Evolutionary conservation across 2,113 vertebrate species (phyloP), one percentile per base, ranked within the genome.

Genomic region (Carettochelys insculpta): DNA sequence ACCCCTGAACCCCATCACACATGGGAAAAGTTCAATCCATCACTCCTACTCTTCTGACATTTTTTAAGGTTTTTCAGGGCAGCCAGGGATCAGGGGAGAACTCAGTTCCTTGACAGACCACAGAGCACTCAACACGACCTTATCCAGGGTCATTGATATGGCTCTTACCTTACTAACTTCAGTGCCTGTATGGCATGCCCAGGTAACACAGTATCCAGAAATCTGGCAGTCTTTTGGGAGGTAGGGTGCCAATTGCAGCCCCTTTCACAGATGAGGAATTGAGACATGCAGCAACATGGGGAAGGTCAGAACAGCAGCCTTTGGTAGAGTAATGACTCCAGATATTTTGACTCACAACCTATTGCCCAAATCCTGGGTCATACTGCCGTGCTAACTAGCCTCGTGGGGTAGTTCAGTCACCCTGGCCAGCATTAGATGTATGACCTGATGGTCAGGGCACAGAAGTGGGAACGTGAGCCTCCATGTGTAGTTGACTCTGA

Each of bases 91-190:
- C n/a, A 80, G 11, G 25, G 41, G 43, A n/a, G n/a, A 17, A 54
- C 51, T 45, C 22, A 75, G 27, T 45, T 45, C 41, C 51, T 54
- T 51, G 53, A 29, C 38, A 41, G 53, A 54, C 19, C 20, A 27
- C 41, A 48, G 43, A 56, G 48, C 34, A 65, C 58, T 41, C 14
- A 73, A 3, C 3, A 4, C 83, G n/a, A 78, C 3, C 13, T 3
- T 3, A 2, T 2, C 6, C 56, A 11, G 5, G 6, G 53, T 0
- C 0, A 11, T 76, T 87, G 22, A 50, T 80, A 27, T 83, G 11
- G 31, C n/a, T 86, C 47, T 45, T n/a, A n/a, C 7, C 48, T 3
- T 76, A 48, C 41, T 38, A 24, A 16, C 11, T 8, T 43, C 43
- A 41, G 78, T 25, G 22, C 38, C 77, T 88, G 3, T 12, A 2